A percentile compares a stretch with the other conserved stretches of the same genome.
Conservation (phyloP, 2,888 invertebrate species). For the Venustoraphidia nigricollis region DNA sequence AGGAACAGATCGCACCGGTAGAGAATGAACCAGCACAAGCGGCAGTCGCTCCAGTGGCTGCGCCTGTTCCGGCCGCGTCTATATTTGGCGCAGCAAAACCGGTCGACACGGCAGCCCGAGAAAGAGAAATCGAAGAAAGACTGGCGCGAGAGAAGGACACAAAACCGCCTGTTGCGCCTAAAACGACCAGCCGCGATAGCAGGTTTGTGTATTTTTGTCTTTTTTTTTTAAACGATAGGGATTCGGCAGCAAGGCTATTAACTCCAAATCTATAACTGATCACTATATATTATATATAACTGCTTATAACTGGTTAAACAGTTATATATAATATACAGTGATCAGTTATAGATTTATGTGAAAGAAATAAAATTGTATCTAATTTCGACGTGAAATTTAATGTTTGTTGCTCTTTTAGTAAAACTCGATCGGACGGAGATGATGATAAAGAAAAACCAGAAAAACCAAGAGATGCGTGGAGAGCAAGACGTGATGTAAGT, state of each 20-base stretch:
- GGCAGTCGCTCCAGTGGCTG: conserved; percentile 22
- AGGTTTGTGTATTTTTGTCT: neutral
- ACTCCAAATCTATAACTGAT: too few relatives aligned
- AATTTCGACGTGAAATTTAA: neutral
- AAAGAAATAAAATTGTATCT: neutral
- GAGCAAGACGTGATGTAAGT: neutral
- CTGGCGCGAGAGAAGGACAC: conserved; percentile 46
- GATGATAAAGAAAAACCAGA: conserved; percentile 8
- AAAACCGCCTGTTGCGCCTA: neutral
- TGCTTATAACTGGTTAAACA: too few relatives aligned
- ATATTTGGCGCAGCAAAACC: conserved; percentile 94
- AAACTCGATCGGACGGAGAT: neutral
- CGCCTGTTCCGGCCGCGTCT: conserved; percentile 45
- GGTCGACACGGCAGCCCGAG: conserved; percentile 82
- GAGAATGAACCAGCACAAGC: conserved; percentile 27
- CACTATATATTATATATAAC: too few relatives aligned
- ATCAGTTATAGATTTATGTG: too few relatives aligned
- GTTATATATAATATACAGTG: too few relatives aligned
- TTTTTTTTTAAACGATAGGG: too few relatives aligned
- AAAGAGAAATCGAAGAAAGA: conserved; percentile 82
- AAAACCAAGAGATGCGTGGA: conserved; percentile 1
- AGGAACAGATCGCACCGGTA: conserved; percentile 26
- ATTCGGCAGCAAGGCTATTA: too few relatives aligned
- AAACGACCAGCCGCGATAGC: neutral
- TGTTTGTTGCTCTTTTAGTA: neutral